These are phyloP conservation scores for Erethizon dorsatum DNA, from an alignment of 2,797 vertebrate species.

Conservation along the genomic window DNA sequence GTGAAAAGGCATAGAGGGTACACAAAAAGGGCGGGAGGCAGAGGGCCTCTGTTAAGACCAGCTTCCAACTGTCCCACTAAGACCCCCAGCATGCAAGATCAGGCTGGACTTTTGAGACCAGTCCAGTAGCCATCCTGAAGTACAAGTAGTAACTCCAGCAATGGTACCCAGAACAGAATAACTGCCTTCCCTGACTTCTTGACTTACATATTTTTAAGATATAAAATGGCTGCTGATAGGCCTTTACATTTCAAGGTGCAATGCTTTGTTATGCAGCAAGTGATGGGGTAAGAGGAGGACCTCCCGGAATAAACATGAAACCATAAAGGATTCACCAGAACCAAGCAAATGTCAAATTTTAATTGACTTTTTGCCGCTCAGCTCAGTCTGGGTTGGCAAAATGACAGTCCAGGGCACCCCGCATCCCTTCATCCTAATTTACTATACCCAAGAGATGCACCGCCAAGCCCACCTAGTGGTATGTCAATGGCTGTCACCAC, in stretches of 20 bases:
- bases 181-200: not conserved
- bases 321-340: not conserved
- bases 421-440: not conserved
- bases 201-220: not conserved
- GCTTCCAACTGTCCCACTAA: not conserved
- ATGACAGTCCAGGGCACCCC: not conserved
- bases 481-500: constrained; percentile 99
- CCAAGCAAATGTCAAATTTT: not conserved
- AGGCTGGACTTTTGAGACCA: not conserved
- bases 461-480: constrained; percentile 94
- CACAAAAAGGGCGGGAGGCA: not conserved
- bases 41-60: not conserved
- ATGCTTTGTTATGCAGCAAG: not conserved
- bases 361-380: not conserved
- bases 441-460: not conserved
- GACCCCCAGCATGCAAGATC: not conserved
- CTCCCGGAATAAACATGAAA: not conserved
- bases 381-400: not conserved
- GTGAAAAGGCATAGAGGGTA: not conserved
- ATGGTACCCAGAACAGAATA: too few species aligned
- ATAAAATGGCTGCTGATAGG: not conserved
- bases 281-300: not conserved
- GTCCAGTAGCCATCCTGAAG: not conserved
- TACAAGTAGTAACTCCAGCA: not conserved
- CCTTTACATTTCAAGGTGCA: not conserved